These are phyloP conservation scores for Triplophysa tibetana DNA, from an alignment of 2,113 vertebrate genomes.

Conservation along the genomic window DNA sequence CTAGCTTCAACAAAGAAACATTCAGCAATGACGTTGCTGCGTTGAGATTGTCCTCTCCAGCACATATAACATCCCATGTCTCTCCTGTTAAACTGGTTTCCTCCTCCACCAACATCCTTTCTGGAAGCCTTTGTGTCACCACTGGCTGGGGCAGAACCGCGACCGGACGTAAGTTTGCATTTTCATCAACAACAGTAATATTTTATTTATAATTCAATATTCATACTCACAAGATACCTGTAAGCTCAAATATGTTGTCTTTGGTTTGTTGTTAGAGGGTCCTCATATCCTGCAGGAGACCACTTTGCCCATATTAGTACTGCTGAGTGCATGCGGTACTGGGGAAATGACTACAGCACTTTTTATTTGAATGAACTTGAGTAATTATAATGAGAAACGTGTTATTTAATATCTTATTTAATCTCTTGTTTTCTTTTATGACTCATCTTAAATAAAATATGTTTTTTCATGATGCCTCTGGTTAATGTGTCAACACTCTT, in stretches of 20 bases:
- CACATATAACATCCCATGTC: slow-evolving; percentile 63
- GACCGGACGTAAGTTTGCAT: slow-evolving; percentile 64
- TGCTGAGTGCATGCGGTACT: slow-evolving; percentile 73
- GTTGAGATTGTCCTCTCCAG: slow-evolving; percentile 79
- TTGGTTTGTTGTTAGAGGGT: slow-evolving; percentile 57
- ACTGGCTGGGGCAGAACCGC: slow-evolving; percentile 80
- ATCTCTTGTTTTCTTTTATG: too few species aligned
- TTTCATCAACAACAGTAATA: neutral
- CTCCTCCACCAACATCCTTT: slow-evolving; percentile 64
- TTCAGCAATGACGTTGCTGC: slow-evolving; percentile 84
- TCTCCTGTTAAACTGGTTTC: slow-evolving; percentile 79
- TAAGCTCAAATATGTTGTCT: too few species aligned
- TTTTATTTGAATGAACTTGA: neutral
- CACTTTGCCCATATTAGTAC: slow-evolving; percentile 74
- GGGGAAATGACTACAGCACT: slow-evolving; percentile 58
- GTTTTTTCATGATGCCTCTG: too few species aligned
- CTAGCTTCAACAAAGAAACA: slow-evolving; percentile 74
- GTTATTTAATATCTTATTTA: too few species aligned
- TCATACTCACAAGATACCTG: too few species aligned
- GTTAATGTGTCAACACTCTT: too few species aligned
- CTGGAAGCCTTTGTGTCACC: slow-evolving; percentile 76
- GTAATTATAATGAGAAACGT: too few species aligned
- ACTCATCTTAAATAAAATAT: too few species aligned
- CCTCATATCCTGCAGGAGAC: slow-evolving; percentile 75
- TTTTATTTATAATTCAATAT: too few species aligned